These are phyloP conservation scores for Dryocosmus kuriphilus DNA, from an alignment of 2,888 invertebrate genomes.

Conservation along the genomic window DNA sequence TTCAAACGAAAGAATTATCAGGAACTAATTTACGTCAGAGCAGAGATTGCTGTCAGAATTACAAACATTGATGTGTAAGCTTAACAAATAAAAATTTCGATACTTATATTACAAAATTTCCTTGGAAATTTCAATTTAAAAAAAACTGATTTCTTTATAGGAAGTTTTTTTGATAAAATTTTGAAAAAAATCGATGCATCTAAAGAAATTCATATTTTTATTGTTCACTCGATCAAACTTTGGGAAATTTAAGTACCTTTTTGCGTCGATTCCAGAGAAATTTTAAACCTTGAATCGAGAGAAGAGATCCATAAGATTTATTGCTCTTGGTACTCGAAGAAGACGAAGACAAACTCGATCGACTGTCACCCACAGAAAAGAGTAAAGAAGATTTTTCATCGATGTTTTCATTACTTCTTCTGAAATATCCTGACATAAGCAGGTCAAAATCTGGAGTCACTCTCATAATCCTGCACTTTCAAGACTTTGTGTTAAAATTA, in stretches of 20 bases:
- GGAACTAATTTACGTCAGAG: slow-evolving; percentile 28
- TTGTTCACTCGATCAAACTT: neutral
- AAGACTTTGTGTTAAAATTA: no score
- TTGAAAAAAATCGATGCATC: no score
- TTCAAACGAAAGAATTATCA: slow-evolving; percentile 29
- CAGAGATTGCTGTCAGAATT: slow-evolving; percentile 15
- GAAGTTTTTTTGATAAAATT: no score
- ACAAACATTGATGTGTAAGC: slow-evolving; percentile 26
- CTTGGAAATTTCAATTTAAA: neutral
- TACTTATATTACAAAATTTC: neutral
- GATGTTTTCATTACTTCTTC: slow-evolving; percentile 57
- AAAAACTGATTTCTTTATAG: neutral
- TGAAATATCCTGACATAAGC: slow-evolving; percentile 46
- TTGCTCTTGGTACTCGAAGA: slow-evolving; percentile 58
- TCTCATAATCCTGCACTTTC: slow-evolving; percentile 57
- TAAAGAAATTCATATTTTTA: no score
- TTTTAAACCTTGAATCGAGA: slow-evolving; percentile 66
- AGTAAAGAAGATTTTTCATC: slow-evolving; percentile 63
- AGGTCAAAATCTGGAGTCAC: slow-evolving; percentile 58
- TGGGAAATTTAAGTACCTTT: slow-evolving; percentile 66
- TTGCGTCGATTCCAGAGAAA: slow-evolving; percentile 71
- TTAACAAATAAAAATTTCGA: slow-evolving; percentile 7
- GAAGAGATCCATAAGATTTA: slow-evolving; percentile 69
- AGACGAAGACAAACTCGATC: slow-evolving; percentile 57
- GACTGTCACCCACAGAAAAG: slow-evolving; percentile 54